Conservation (phyloP, 1,140 invertebrate species). For the Drosophila sechellia region DNA sequence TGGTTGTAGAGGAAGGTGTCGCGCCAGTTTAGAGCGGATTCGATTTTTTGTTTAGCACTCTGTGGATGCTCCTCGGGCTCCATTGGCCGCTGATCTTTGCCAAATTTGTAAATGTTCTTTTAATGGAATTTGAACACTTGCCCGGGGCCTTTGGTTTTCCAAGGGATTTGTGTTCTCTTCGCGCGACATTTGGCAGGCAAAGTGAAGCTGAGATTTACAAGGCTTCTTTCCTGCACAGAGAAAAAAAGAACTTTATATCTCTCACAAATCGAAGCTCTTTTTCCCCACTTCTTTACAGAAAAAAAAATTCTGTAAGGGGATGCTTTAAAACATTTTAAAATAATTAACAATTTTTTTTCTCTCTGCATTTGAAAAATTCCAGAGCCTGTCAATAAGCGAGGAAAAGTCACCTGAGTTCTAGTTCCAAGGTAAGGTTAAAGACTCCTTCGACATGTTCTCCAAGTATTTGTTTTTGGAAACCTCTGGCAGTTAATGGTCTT, state of each 20-base stretch:
- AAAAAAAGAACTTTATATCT: neutral
- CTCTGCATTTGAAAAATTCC: neutral
- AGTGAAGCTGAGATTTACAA: conserved; percentile 31
- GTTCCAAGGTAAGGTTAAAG: conserved; percentile 9
- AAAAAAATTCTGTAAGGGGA: too few relatives aligned
- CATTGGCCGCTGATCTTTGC: conserved; percentile 61
- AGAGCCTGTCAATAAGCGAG: conserved; percentile 6
- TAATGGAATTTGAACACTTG: conserved; percentile 83
- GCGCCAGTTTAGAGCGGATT: conserved; percentile 58
- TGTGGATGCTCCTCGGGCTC: conserved; percentile 10
- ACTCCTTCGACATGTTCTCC: neutral
- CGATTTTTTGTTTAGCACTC: conserved; percentile 29
- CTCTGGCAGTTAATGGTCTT: neutral
- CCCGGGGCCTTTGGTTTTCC: conserved; percentile 21
- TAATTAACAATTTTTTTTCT: neutral
- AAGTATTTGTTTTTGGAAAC: conserved; percentile 11
- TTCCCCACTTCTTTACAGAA: too few relatives aligned
- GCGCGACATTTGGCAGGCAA: conserved; percentile 43
- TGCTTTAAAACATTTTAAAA: too few relatives aligned
- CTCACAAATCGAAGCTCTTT: too few relatives aligned
- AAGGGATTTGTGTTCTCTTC: conserved; percentile 51
- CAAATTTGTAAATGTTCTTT: conserved; percentile 83
- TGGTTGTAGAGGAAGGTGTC: conserved; percentile 54
- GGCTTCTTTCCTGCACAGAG: conserved; percentile 6
- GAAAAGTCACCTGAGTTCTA: conserved; percentile 7